Base-by-base conservation (phyloP, 2,797 vertebrate genomes). In the Helicolenus hilgendorfi region DNA sequence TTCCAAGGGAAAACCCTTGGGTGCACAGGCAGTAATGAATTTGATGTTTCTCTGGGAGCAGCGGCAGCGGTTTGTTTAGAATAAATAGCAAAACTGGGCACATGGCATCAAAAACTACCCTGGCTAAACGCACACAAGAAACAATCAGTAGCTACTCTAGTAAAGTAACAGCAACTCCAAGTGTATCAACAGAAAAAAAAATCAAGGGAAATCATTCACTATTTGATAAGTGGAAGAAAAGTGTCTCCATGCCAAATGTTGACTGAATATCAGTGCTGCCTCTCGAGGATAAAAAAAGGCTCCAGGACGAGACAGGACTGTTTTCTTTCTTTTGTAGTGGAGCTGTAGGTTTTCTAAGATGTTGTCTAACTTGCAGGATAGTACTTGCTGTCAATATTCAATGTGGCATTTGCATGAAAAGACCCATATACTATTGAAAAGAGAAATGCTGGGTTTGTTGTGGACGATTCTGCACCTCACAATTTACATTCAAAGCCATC, bases 11-110 rank as follows among this genome's bases (percentile, higher is more conserved):
- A 77, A 81, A 77, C 73, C 78, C 78, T 41, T 35, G 62, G 79
- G 84, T 81, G 77, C 38, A 29, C 24, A 78, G 77, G 84, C 59
- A 9, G 68, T 81, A 84, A 88, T 87, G 70, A 88, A 86, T 90
- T 78, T 85, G 58, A 81, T 84, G 72, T 83, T 76, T 86, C 45
- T 67, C 38, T 59, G 56, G n/a, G 62, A 64, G 73, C 78, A 65
- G 81, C 41, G 18, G n/a, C 35, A 74, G 69, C 4, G 67, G 77
- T 80, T 89, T 78, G 63, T 85, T 91, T 68, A 14, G 64, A 85
- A 79, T 82, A 81, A 84, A 86, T 27, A 85, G 73, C 5, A 33
- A 63, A 79, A 63, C 56, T 58, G 79, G 79, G 83, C 55, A 74
- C 58, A 58, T 2, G 29, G 26, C 53, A 55, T 36, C 75, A 36